Evolutionary conservation across 2,797 vertebrate genomes (phyloP).

Genomic region (Poeciliopsis presidionis): DNA sequence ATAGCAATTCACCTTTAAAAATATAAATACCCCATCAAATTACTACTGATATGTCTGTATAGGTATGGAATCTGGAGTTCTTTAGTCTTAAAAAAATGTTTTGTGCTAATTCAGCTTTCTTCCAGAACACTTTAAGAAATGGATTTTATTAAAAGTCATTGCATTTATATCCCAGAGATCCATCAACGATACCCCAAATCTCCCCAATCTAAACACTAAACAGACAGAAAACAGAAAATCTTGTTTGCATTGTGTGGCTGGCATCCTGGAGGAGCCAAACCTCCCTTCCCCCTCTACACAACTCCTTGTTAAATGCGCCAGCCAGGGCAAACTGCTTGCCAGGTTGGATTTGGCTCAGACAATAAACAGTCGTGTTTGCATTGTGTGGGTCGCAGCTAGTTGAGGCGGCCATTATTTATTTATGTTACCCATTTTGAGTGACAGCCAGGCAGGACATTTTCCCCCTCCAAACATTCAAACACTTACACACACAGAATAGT

Average conservation of each 20-base stretch:
- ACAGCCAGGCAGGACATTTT: slow-evolving; percentile 36
- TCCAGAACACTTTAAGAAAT: not conserved
- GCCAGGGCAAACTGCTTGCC: slow-evolving; percentile 43
- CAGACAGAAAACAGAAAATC: slow-evolving; percentile 28
- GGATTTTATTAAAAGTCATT: slow-evolving; percentile 54
- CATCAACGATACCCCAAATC: slow-evolving; percentile 55
- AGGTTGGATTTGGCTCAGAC: slow-evolving; percentile 62
- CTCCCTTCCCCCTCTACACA: slow-evolving; percentile 29
- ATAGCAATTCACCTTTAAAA: not conserved
- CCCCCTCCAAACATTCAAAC: slow-evolving; percentile 23
- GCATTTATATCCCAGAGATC: slow-evolving; percentile 42
- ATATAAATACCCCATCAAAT: not conserved
- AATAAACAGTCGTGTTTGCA: slow-evolving; percentile 58
- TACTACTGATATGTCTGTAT: not conserved
- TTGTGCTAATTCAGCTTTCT: not conserved
- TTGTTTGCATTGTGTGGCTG: slow-evolving; percentile 63
- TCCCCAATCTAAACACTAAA: slow-evolving; percentile 54
- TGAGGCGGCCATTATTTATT: slow-evolving; percentile 45
- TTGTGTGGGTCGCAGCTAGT: slow-evolving; percentile 42
- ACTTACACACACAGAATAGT: slow-evolving; percentile 23
- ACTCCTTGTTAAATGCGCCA: slow-evolving; percentile 51
- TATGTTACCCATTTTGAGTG: slow-evolving; percentile 43
- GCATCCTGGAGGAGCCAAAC: slow-evolving; percentile 37
- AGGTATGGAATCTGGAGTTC: not conserved
- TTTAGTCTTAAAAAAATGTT: not conserved